Evolutionary conservation across 2,888 invertebrate genomes (phyloP).

Genomic region (Tenthredo distinguenda): DNA sequence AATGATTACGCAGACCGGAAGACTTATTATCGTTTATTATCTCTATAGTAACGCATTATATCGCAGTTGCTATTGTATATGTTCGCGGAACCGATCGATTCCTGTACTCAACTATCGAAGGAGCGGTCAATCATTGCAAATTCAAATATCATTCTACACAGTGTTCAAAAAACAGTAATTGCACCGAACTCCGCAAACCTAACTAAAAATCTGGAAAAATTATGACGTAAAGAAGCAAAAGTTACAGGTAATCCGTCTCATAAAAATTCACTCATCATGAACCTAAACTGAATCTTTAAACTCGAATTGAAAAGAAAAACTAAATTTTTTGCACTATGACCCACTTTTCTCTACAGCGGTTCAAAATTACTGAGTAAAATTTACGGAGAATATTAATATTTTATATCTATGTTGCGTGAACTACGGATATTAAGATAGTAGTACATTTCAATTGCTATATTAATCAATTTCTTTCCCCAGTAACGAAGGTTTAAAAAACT

Average conservation of each 20-base stretch:
- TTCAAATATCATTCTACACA: conserved; percentile 2
- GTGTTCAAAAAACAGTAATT: background rate
- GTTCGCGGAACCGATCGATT: background rate
- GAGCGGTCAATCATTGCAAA: background rate
- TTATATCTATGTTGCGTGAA: background rate
- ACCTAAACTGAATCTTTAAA: background rate
- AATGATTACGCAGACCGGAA: background rate
- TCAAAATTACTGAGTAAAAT: background rate
- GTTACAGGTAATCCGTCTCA: no score
- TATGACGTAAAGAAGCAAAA: no score
- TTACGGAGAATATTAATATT: background rate
- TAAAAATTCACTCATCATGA: no score
- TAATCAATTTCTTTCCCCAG: background rate
- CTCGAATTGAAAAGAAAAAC: background rate
- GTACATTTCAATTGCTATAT: background rate
- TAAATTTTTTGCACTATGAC: background rate
- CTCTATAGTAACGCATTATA: background rate
- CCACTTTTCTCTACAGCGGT: background rate
- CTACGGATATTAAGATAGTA: background rate
- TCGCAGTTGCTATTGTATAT: background rate
- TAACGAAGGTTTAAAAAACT: background rate
- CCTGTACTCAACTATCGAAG: background rate
- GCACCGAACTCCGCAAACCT: no score
- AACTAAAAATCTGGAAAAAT: no score
- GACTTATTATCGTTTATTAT: background rate